Evolutionary conservation across 2,113 vertebrate species (phyloP), one percentile per base, ranked within the genome.

Genomic region (Gymnorhina tibicen): DNA sequence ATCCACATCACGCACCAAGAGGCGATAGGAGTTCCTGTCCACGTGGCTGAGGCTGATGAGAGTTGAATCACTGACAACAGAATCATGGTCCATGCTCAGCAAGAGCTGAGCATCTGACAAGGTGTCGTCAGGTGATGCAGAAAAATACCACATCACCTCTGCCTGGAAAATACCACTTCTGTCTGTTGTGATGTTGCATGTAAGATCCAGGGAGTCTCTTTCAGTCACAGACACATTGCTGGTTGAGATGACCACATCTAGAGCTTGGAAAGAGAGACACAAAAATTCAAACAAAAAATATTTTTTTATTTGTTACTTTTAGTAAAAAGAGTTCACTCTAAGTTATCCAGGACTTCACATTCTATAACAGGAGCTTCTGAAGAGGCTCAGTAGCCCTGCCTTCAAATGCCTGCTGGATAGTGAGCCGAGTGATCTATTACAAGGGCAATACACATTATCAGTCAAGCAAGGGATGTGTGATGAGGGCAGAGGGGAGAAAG

Each of bases 181-280:
- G 84, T 98, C 98, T 13, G 97, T 98, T 8, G 97, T 98, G 77
- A 98, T 96, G 91, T 97, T 98, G 92, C 98, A 98, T 9, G 94
- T 93, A 41, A 98, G 97, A 80, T 97, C 97, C 86, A 98, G 92
- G 4, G 97, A 97, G 83, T 95, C 97, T 37, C 98, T 97, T 93
- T 98, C 98, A 0, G 95, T 96, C 80, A 98, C 97, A 52, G 97
- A 97, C 63, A 98, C 76, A 17, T 96, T 97, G 27, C 94, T 96
- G 78, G 92, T 95, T 56, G 97, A 85, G 76, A 98, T 95, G 13
- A 97, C 27, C n/a, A 96, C 97, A 53, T 95, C 97, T 76, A 98
- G 96, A 91, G 90, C 98, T 98, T 96, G 68, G 89, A 95, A 91
- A 95, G 49, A 8, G 84, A 96, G 96, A 94, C 42, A 81, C 41